Evolutionary conservation across 2,888 invertebrate genomes (phyloP).

Genomic region (Caenorhabditis panamensis): DNA sequence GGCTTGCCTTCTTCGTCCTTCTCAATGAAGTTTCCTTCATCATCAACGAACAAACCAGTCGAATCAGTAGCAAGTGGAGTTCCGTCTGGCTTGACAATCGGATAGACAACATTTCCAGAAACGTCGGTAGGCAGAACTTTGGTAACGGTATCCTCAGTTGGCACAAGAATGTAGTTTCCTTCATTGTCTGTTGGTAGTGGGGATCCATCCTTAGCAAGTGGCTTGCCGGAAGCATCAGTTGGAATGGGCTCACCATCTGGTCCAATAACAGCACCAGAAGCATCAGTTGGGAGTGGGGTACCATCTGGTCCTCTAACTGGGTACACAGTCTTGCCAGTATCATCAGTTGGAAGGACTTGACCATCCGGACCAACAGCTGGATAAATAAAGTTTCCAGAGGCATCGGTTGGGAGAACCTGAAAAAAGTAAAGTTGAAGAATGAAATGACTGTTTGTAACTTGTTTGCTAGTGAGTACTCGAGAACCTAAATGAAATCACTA

Average conservation of each 20-base stretch:
- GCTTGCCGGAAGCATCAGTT: slow-evolving; percentile 52
- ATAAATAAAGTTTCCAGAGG: slow-evolving; percentile 39
- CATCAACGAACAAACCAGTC: slow-evolving; percentile 34
- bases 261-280: slow-evolving; percentile 48
- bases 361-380: slow-evolving; percentile 68
- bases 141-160: slow-evolving; percentile 16
- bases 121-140: slow-evolving; percentile 57
- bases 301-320: slow-evolving; percentile 34
- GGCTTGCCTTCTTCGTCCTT: slow-evolving; percentile 65
- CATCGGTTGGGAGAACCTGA: slow-evolving; percentile 55
- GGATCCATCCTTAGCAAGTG: slow-evolving; percentile 57
- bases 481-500: too few relatives aligned
- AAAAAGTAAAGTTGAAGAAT: too few relatives aligned
- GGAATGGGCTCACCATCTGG: slow-evolving; percentile 42
- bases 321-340: slow-evolving; percentile 27
- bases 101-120: slow-evolving; percentile 49
- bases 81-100: slow-evolving; percentile 56
- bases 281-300: slow-evolving; percentile 67
- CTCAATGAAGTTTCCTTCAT: slow-evolving; percentile 50
- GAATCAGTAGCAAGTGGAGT: slow-evolving; percentile 57
- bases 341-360: slow-evolving; percentile 58
- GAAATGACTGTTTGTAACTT: background rate
- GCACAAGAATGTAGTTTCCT: slow-evolving; percentile 51
- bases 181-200: slow-evolving; percentile 56
- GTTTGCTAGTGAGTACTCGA: too few relatives aligned